These are phyloP conservation scores for Carterocephalus palaemon DNA, from an alignment of 2,888 invertebrate genomes.

Conservation along the genomic window DNA sequence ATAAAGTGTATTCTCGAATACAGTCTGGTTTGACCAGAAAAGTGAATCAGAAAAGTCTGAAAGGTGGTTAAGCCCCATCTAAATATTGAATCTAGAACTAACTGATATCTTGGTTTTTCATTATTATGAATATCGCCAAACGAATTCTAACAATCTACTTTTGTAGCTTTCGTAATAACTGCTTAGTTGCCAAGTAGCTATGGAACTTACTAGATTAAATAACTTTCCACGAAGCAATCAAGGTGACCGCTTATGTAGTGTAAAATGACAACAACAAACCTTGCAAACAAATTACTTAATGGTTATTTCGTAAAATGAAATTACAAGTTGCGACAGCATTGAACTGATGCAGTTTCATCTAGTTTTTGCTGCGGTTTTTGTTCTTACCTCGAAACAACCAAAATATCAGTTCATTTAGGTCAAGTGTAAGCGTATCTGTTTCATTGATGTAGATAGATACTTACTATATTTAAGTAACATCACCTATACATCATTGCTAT, in stretches of 20 bases:
- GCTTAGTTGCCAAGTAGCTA: neutral
- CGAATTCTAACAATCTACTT: too few species aligned
- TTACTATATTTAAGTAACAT: too few species aligned
- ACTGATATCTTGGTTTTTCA: too few species aligned
- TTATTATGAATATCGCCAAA: too few species aligned
- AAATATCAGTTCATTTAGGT: slow-evolving; percentile 4
- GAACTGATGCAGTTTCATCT: slow-evolving; percentile 14
- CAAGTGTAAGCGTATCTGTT: slow-evolving; percentile 12
- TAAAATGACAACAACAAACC: slow-evolving; percentile 6
- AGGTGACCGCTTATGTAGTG: slow-evolving; percentile 15
- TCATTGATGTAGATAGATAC: too few species aligned
- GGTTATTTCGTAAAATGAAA: slow-evolving; percentile 13
- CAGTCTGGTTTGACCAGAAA: too few species aligned
- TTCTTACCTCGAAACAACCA: too few species aligned
- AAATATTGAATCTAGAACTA: too few species aligned
- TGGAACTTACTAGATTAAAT: slow-evolving; percentile 19
- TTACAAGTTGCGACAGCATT: slow-evolving; percentile 9
- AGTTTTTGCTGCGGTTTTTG: slow-evolving; percentile 3
- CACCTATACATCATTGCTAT: too few species aligned
- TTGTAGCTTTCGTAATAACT: slow-evolving; percentile 1
- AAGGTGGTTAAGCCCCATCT: too few species aligned
- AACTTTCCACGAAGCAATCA: slow-evolving; percentile 17
- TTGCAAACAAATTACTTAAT: slow-evolving; percentile 18
- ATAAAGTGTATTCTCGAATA: too few species aligned
- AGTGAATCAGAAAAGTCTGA: too few species aligned